These are phyloP conservation scores for Hemiscyllium ocellatum DNA, from an alignment of 2,113 vertebrate genomes.

Conservation along the genomic window DNA sequence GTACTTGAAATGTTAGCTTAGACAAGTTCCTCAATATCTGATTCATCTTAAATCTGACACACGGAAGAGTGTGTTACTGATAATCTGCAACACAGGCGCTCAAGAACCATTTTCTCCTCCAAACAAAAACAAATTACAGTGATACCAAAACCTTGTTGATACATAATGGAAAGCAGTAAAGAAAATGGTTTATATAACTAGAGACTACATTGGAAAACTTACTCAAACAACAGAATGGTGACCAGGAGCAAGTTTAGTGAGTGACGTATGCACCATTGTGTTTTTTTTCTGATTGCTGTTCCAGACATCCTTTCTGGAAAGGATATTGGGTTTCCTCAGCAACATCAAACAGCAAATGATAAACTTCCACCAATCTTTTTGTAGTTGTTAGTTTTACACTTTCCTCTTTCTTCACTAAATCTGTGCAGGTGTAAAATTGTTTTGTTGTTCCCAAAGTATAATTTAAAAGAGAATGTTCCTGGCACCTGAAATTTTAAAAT, in stretches of 20 bases:
- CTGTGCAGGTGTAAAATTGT: neutral
- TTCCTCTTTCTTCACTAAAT: neutral
- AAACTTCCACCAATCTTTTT: slow-evolving; percentile 15
- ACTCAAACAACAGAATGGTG: no score
- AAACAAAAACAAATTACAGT: neutral
- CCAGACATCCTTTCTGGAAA: slow-evolving; percentile 24
- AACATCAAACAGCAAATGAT: slow-evolving; percentile 15
- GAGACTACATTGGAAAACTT: neutral
- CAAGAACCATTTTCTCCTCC: neutral
- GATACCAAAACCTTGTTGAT: neutral
- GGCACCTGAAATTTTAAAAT: neutral
- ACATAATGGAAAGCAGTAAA: neutral
- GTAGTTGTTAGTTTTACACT: neutral
- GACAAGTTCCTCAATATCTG: neutral
- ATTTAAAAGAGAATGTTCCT: neutral
- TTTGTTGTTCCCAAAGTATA: neutral
- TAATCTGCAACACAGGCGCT: neutral
- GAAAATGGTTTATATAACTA: neutral
- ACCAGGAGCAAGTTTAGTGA: neutral
- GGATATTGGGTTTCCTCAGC: slow-evolving; percentile 25
- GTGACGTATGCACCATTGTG: slow-evolving; percentile 1
- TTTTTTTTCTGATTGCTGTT: neutral
- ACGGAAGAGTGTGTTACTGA: neutral
- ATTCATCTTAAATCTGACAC: neutral
- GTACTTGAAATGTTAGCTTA: neutral